Conservation (phyloP, 2,113 vertebrate genomes). For the Toxotes chatareus region DNA sequence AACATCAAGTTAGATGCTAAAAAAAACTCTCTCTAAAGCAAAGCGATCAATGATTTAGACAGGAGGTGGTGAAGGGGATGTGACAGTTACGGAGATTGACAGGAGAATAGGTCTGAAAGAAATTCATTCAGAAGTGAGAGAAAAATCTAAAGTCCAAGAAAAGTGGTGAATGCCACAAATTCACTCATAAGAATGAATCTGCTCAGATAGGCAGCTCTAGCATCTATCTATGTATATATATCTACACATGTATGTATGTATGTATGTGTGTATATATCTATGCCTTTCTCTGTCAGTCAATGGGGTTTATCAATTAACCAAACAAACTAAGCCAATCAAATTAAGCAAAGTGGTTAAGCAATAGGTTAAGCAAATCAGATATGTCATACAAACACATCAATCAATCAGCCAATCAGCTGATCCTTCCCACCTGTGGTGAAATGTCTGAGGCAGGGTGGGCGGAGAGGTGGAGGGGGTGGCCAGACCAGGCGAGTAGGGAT, state of each 20-base stretch:
- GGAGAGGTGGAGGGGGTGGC: conserved; percentile 85
- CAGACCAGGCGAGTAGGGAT: conserved; percentile 94
- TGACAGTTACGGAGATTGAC: not conserved
- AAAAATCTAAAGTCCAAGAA: no score
- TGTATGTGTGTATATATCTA: not conserved
- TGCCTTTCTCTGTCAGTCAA: not conserved
- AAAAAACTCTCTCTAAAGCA: not conserved
- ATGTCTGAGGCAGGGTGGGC: conserved; percentile 93
- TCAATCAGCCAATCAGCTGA: not conserved
- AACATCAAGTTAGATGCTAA: not conserved
- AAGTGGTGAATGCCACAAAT: no score
- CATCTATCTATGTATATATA: no score
- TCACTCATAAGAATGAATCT: no score
- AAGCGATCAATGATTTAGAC: not conserved
- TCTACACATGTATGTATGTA: not conserved
- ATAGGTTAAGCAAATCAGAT: not conserved
- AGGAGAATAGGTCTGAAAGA: no score
- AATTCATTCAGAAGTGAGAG: no score
- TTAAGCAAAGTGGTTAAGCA: not conserved
- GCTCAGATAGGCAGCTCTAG: no score
- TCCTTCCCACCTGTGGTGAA: conserved; percentile 91
- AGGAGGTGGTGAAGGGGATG: not conserved
- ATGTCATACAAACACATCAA: not conserved
- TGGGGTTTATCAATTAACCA: conserved; percentile 1
- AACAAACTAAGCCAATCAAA: not conserved